These are phyloP conservation scores for Diloba caeruleocephala DNA, from an alignment of 2,888 invertebrate species.

Conservation along the genomic window DNA sequence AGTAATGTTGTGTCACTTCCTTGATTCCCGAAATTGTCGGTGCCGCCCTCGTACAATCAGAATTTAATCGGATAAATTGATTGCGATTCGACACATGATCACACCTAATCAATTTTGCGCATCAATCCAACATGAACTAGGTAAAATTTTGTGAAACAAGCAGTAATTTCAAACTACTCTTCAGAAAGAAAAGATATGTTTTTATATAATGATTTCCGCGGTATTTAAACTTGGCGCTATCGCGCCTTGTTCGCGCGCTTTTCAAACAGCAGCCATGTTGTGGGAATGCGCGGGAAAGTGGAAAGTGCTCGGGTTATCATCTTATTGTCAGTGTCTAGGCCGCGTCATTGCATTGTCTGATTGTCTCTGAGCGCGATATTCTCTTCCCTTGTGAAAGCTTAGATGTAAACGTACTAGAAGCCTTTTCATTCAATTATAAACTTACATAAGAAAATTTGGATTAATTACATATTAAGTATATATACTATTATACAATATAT, in stretches of 20 bases:
- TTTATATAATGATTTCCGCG: conserved; percentile 12
- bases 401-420: conserved; percentile 47
- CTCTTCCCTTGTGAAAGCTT: conserved; percentile 77
- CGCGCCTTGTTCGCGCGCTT: conserved; percentile 54
- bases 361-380: conserved; percentile 63
- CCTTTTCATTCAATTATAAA: conserved; percentile 25
- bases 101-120: conserved; percentile 16
- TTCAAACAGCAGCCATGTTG: conserved; percentile 67
- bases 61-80: conserved; percentile 12
- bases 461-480: conserved; percentile 24
- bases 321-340: conserved; percentile 83
- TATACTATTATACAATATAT: too few species aligned
- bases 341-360: too few species aligned
- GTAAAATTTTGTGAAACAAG: neutral
- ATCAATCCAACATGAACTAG: neutral
- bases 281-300: conserved; percentile 84
- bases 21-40: too few species aligned
- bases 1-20: too few species aligned
- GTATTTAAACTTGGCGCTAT: conserved; percentile 17
- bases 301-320: conserved; percentile 77
- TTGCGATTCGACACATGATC: conserved; percentile 24
- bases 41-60: too few species aligned
- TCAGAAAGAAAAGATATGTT: neutral
- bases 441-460: conserved; percentile 37
- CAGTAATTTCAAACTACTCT: neutral